Percentiles rank a stretch among this genome's conserved stretches.
Conservation (phyloP, 2,888 invertebrate species). For the Heteromyza rotundicornis region DNA sequence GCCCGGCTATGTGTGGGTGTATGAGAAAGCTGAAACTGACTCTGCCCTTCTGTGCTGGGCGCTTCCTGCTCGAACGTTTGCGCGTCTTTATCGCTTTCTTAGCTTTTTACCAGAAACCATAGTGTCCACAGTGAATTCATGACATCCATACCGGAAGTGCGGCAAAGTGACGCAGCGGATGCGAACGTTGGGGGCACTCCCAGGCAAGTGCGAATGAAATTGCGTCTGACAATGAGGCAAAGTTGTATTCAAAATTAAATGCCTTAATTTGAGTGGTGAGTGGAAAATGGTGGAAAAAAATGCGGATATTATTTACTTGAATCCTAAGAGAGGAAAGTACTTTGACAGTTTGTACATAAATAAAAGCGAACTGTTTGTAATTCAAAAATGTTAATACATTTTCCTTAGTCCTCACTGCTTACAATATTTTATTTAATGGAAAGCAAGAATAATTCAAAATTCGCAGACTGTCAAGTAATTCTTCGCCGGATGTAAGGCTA, state of each 20-base stretch:
- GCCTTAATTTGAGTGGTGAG: neutral
- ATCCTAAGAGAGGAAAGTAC: too few species aligned
- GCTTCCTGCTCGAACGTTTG: neutral
- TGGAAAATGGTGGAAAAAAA: too few species aligned
- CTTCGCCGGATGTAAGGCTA: neutral
- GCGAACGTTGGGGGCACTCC: neutral
- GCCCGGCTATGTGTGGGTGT: neutral
- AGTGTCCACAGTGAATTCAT: neutral
- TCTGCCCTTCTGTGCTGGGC: neutral
- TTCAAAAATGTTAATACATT: too few species aligned
- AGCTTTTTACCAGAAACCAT: too few species aligned
- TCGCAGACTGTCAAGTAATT: too few species aligned
- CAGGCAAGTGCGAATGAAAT: neutral
- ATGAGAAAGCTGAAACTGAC: neutral
- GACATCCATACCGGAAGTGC: neutral
- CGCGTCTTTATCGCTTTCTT: neutral
- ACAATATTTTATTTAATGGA: too few species aligned
- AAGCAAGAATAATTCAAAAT: too few species aligned
- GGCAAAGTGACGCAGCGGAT: neutral
- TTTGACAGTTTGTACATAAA: neutral
- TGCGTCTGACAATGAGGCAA: too few species aligned
- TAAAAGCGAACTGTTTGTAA: too few species aligned
- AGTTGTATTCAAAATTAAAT: conserved; percentile 1
- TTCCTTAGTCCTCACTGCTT: too few species aligned
- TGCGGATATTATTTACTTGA: too few species aligned